These are phyloP conservation scores for Apodemus agrarius DNA, from an alignment of 2,797 vertebrate genomes.

Conservation along the genomic window DNA sequence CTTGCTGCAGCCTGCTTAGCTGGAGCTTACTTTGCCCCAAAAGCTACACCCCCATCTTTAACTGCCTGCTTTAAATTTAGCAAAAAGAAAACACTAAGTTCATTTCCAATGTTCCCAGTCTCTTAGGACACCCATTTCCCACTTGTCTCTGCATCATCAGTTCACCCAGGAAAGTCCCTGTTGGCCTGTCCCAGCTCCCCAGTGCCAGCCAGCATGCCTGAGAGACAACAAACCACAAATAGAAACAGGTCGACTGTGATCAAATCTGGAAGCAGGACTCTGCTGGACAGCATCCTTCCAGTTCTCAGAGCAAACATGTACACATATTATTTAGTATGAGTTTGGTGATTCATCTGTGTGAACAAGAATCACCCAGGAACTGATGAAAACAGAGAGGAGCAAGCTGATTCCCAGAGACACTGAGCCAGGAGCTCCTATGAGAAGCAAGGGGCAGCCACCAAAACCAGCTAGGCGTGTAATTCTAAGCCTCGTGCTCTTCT, in stretches of 20 bases:
- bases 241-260: neutral
- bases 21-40: neutral
- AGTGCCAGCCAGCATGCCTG: neutral
- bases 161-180: neutral
- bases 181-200: neutral
- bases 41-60: slow-evolving; percentile 35
- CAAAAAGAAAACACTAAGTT: slow-evolving; percentile 47
- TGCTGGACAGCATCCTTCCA: neutral
- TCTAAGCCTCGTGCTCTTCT: neutral
- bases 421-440: neutral
- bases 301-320: neutral
- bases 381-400: neutral
- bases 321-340: neutral
- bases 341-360: neutral
- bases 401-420: neutral
- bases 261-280: neutral
- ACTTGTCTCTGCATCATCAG: neutral
- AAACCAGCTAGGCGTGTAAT: neutral
- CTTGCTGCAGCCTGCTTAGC: slow-evolving; percentile 2
- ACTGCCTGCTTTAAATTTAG: slow-evolving; percentile 51
- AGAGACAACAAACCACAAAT: neutral
- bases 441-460: neutral
- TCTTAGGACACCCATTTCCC: neutral
- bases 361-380: neutral
- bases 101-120: neutral